Percentiles rank a stretch among this genome's conserved stretches.
phyloP scores from a whole-genome alignment of 2,113 vertebrate genomes.

The Poeciliopsis turrubarensis region DNA sequence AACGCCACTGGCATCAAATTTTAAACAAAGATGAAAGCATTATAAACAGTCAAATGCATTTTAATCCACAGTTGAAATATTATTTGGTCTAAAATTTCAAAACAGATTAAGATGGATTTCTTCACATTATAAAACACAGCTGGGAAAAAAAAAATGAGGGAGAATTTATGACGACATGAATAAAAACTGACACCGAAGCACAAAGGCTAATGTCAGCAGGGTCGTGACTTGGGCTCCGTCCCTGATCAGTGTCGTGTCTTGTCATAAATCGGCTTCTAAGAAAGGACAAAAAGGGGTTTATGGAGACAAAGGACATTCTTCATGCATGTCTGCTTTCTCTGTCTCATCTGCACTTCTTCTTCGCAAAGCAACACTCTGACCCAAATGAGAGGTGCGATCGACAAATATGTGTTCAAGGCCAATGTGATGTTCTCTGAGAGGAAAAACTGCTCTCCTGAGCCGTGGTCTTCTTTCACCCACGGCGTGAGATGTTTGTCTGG shows the following conservation, averaged over 20 bases:
- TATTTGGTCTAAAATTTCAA: background rate
- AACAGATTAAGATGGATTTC: background rate
- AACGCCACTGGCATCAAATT: background rate
- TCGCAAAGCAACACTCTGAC: conserved; percentile 12
- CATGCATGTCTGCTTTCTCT: conserved; percentile 33
- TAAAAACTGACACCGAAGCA: conserved; percentile 16
- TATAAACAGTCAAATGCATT: background rate
- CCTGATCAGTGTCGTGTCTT: conserved; percentile 13
- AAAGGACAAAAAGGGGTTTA: conserved; percentile 44
- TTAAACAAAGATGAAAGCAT: background rate
- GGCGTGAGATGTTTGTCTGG: conserved; percentile 55
- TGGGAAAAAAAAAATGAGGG: background rate
- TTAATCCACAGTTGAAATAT: background rate
- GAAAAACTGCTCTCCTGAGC: conserved; percentile 25
- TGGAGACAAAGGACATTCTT: conserved; percentile 56
- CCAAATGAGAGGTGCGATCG: conserved; percentile 54
- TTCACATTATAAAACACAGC: background rate
- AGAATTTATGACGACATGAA: background rate
- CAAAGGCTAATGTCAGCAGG: conserved; percentile 7
- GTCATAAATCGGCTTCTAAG: conserved; percentile 34
- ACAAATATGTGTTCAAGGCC: conserved; percentile 50
- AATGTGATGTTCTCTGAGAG: conserved; percentile 46
- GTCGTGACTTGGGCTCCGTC: background rate
- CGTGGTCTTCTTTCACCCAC: conserved; percentile 54
- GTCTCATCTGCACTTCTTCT: conserved; percentile 23